Evolutionary conservation across 2,113 vertebrate genomes (phyloP), one percentile per base, ranked within the genome.

Genomic region (Lepus timidus): DNA sequence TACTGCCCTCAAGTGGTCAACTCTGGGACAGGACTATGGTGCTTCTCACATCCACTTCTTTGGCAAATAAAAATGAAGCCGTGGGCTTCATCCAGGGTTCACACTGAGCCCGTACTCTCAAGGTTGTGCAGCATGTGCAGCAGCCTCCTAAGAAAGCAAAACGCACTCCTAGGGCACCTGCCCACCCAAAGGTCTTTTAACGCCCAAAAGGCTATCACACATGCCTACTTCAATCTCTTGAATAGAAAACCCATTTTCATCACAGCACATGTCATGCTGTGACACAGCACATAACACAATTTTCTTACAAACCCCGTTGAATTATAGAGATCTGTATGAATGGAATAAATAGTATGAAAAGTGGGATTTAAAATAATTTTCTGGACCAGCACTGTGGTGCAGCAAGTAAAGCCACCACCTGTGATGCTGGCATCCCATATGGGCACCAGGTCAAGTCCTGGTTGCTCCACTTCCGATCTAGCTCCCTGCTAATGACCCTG

Each of bases 31-130:
- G 9, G 9, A 33, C 65, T 36, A 25, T 9, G 9, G 4, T 33
- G 49, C 58, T 49, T 23, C 55, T 64, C 44, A n/a, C 52, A 62
- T 31, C 3, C 49, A 52, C 25, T 81, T 80, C 85, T 44, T 27
- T 23, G 58, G 11, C 17, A 49, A 58, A 65, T 29, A 55, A 39
- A 90, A 64, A 29, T n/a, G 20, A 44, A 16, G 49, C 7, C 3
- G 5, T 10, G 17, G 3, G 31, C 51, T 70, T 79, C 17, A 70
- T 14, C 0, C 0, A 19, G 39, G 16, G 4, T 39, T 62, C 22
- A 23, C 23, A n/a, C 20, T 52, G 33, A 86, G 36, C 58, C 82
- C 55, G 10, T 9, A 9, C 31, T 31, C 76, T 87, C 25, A 0
- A 76, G 31, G n/a, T 61, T 36, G 65, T 36, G 36, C 36, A 36